Conservation (phyloP, 2,888 invertebrate genomes). For the Dorcus parallelipipedus region DNA sequence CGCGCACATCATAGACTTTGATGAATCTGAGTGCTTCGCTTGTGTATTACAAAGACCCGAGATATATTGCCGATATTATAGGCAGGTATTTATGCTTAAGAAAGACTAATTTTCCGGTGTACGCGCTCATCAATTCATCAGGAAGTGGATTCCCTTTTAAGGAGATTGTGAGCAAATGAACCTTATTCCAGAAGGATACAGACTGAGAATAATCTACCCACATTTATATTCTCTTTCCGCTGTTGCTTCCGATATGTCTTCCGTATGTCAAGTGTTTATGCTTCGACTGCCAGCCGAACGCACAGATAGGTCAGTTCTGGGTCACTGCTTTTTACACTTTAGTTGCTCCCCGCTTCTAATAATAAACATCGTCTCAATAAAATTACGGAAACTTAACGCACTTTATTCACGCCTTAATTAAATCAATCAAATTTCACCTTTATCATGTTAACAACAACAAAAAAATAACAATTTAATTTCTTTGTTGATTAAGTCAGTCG, state of each 20-base stretch:
- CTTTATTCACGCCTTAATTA: too few relatives aligned
- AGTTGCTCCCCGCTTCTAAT: too few relatives aligned
- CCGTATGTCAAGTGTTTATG: constrained; percentile 2
- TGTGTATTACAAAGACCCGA: not conserved
- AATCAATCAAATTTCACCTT: too few relatives aligned
- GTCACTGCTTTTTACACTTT: not conserved
- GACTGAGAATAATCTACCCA: constrained; percentile 31
- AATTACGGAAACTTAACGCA: too few relatives aligned
- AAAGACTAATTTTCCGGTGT: constrained; percentile 38
- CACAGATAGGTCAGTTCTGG: not conserved
- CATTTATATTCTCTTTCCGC: constrained; percentile 31
- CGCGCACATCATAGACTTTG: too few relatives aligned
- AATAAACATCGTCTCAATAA: too few relatives aligned
- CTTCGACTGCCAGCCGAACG: not conserved
- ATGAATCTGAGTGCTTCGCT: not conserved
- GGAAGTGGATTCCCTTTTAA: constrained; percentile 25
- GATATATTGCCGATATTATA: not conserved
- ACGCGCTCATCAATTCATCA: constrained; percentile 37
- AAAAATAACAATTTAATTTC: too few relatives aligned
- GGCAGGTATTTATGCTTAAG: not conserved
- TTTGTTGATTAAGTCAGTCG: too few relatives aligned
- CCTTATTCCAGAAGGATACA: constrained; percentile 29
- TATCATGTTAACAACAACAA: too few relatives aligned
- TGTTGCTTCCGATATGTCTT: constrained; percentile 21
- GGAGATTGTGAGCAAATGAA: constrained; percentile 25